Percentiles rank a stretch among this genome's conserved stretches.
Conservation (phyloP, 37 sponge, comb jelly and placozoan species). For the Chondrosia reniformis region DNA sequence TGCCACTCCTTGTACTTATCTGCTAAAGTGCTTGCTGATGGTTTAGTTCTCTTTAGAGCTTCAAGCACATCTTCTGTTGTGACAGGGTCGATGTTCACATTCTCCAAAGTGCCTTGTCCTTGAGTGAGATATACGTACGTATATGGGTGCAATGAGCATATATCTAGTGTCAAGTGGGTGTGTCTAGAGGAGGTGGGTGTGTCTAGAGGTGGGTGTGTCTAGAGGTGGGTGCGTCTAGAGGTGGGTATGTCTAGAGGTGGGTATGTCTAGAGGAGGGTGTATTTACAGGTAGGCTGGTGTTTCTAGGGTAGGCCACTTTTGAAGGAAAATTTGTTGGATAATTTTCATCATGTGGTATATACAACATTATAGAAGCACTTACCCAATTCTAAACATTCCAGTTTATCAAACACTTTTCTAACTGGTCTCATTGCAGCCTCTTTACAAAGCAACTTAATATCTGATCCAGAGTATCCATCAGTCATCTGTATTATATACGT, state of each 20-base stretch:
- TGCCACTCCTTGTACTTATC: constrained; percentile 83
- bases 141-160: not conserved
- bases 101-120: constrained; percentile 18
- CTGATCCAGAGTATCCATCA: constrained; percentile 98
- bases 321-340: not conserved
- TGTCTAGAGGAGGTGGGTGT: constrained; percentile 1
- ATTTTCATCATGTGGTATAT: not conserved
- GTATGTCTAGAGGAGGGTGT: not conserved
- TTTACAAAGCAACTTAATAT: constrained; percentile 92
- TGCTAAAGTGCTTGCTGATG: constrained; percentile 74
- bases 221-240: not conserved
- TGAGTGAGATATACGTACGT: constrained; percentile 8
- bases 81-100: constrained; percentile 77
- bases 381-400: constrained; percentile 21
- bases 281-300: not conserved
- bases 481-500: constrained; percentile 48
- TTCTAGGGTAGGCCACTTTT: not conserved
- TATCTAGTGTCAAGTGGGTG: not conserved
- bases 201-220: constrained; percentile 19
- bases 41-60: constrained; percentile 88
- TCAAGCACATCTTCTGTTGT: constrained; percentile 72
- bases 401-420: constrained; percentile 80
- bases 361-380: not conserved
- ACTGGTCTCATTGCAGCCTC: constrained; percentile 97
- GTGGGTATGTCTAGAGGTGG: not conserved